Conservation (phyloP, 2,888 invertebrate genomes). For the Alentia gelatinosa region DNA sequence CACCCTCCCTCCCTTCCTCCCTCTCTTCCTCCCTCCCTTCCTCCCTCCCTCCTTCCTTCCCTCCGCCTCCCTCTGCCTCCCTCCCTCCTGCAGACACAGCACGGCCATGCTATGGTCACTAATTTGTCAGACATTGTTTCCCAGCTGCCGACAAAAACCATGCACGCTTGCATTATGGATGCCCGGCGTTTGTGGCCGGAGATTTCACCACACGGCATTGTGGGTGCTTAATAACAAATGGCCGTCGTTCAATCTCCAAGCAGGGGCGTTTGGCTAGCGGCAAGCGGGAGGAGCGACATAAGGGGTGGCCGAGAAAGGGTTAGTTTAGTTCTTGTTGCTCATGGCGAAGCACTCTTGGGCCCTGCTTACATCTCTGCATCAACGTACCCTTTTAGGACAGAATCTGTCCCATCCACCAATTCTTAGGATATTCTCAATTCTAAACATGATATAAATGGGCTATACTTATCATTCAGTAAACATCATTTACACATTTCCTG, state of each 20-base stretch:
- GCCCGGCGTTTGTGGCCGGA: neutral
- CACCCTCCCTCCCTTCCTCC: neutral
- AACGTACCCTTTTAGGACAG: no score
- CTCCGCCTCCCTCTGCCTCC: neutral
- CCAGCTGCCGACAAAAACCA: neutral
- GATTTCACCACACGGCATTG: neutral
- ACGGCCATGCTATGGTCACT: no score
- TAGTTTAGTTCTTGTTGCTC: no score
- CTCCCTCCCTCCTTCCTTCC: neutral
- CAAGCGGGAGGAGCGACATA: neutral
- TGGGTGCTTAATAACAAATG: neutral
- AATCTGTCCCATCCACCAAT: no score
- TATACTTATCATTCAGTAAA: no score
- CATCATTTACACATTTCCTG: no score
- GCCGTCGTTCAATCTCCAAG: neutral
- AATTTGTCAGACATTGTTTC: constrained; percentile 11
- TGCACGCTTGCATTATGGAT: neutral
- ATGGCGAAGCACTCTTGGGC: no score
- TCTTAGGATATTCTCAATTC: no score
- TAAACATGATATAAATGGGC: no score
- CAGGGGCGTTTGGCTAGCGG: neutral
- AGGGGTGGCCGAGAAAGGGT: neutral
- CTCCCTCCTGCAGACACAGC: no score
- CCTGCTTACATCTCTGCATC: no score
- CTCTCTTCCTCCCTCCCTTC: neutral